Conservation (phyloP, 2,888 invertebrate species). For the Chalcosyrphus nemorum region DNA sequence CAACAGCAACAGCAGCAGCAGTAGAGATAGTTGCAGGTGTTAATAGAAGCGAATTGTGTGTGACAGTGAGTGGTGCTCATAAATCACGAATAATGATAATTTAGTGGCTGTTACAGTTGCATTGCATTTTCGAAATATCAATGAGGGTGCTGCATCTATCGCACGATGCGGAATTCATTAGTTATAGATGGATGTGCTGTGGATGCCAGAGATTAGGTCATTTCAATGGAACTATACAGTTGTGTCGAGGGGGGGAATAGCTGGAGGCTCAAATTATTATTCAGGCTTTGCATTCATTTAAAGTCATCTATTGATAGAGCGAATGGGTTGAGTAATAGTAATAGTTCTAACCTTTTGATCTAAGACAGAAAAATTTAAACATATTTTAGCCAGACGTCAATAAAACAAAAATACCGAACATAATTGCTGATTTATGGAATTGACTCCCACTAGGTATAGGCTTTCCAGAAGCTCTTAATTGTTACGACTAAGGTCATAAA, state of each 20-base stretch:
- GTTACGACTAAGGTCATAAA: background rate
- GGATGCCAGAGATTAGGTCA: slow-evolving; percentile 12
- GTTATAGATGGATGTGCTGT: slow-evolving; percentile 1
- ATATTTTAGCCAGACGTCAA: background rate
- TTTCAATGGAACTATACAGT: background rate
- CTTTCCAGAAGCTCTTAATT: background rate
- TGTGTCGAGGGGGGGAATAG: no score
- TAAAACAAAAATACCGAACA: background rate
- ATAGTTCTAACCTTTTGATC: no score
- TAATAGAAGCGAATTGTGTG: slow-evolving; percentile 67
- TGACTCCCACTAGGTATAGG: background rate
- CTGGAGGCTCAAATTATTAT: background rate
- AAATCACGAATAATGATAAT: slow-evolving; percentile 70
- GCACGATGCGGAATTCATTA: slow-evolving; percentile 30
- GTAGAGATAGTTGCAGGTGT: slow-evolving; percentile 70
- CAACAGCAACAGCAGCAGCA: no score
- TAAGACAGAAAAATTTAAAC: no score
- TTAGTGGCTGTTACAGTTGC: slow-evolving; percentile 44
- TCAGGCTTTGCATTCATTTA: background rate
- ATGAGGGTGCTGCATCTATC: background rate
- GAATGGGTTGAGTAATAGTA: no score
- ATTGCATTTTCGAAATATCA: slow-evolving; percentile 26
- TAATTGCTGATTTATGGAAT: background rate
- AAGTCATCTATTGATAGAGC: background rate
- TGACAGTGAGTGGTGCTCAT: slow-evolving; percentile 67